phyloP scores from a whole-genome alignment of 2,113 vertebrate species.

The Oriolus oriolus region DNA sequence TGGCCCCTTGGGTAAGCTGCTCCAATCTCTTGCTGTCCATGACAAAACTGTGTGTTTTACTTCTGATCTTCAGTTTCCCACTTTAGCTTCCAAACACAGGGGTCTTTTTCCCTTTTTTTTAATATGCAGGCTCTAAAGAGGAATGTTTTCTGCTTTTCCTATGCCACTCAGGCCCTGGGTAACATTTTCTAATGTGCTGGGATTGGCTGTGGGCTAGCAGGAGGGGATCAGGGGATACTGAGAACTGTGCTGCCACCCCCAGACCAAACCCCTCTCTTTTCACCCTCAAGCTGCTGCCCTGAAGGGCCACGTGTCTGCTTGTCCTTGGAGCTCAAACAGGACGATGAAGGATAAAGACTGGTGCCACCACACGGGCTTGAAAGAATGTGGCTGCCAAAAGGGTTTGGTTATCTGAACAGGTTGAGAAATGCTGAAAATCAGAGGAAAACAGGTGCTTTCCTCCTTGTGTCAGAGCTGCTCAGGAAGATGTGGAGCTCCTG shows the following conservation, averaged over 20 bases:
- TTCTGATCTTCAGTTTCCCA: background rate
- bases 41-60: background rate
- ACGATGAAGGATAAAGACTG: fast-evolving
- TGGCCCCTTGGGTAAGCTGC: background rate
- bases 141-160: background rate
- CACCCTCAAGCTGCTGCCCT: background rate
- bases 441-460: background rate
- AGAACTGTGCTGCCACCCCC: background rate
- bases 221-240: too few relatives aligned
- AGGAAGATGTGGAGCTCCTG: background rate
- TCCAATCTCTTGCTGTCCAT: background rate
- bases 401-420: background rate
- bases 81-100: background rate
- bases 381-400: background rate
- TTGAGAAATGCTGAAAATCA: background rate
- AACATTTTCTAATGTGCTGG: background rate
- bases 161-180: background rate
- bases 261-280: background rate
- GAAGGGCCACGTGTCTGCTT: fast-evolving
- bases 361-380: background rate
- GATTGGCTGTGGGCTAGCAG: background rate
- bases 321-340: background rate
- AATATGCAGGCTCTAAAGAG: background rate
- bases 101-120: background rate
- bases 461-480: background rate